Evolutionary conservation across 2,888 invertebrate genomes (phyloP).

Genomic region (Selenia dentaria): DNA sequence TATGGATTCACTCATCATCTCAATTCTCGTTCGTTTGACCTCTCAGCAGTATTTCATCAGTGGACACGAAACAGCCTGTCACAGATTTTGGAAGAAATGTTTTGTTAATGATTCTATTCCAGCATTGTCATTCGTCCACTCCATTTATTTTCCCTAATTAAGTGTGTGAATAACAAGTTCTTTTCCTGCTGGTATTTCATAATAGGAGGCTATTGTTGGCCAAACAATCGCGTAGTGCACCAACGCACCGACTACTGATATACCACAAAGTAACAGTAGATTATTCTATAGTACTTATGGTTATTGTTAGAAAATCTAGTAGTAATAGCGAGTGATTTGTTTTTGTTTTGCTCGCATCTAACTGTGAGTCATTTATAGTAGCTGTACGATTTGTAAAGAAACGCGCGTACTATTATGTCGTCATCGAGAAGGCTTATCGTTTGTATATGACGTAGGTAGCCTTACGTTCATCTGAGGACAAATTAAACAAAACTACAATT

Average conservation of each 20-base stretch:
- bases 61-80: neutral
- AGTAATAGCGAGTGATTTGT: neutral
- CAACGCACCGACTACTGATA: neutral
- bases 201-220: conserved; percentile 21
- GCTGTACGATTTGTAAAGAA: neutral
- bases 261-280: neutral
- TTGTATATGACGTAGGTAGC: neutral
- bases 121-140: conserved; percentile 23
- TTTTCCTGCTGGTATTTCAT: conserved; percentile 13
- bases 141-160: conserved; percentile 16
- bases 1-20: no score
- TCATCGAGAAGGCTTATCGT: conserved; percentile 3
- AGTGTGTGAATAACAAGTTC: conserved; percentile 21
- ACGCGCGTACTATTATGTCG: neutral
- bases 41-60: neutral
- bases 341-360: conserved; percentile 1
- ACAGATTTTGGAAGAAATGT: conserved; percentile 16
- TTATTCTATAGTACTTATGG: neutral
- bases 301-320: conserved; percentile 5
- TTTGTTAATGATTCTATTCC: conserved; percentile 31
- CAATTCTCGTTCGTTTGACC: no score
- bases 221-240: conserved; percentile 20
- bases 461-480: neutral
- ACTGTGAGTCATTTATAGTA: conserved; percentile 4
- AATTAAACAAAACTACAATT: neutral